phyloP scores from a whole-genome alignment of 2,113 vertebrate genomes.

The Seriola dumerili region DNA sequence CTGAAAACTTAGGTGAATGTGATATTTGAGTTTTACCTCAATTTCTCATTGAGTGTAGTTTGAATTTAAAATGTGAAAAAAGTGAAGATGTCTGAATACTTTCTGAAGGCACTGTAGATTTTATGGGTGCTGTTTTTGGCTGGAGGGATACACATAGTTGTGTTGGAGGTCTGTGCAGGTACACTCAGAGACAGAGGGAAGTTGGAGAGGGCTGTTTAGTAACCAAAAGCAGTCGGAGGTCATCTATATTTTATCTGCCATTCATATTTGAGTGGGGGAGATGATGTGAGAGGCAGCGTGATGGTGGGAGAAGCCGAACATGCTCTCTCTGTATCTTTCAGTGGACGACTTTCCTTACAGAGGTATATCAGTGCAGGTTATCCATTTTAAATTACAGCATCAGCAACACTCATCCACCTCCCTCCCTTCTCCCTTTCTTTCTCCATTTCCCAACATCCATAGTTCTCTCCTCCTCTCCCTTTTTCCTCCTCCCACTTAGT shows the following conservation, averaged over 20 bases:
- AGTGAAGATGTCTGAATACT: no score
- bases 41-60: no score
- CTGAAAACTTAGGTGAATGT: no score
- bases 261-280: conserved; percentile 54
- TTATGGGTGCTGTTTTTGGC: conserved; percentile 40
- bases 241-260: conserved; percentile 72
- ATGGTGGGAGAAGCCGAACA: conserved; percentile 20
- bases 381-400: conserved; percentile 65
- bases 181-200: neutral
- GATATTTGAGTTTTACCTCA: no score
- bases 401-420: conserved; percentile 13
- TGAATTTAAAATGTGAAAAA: no score
- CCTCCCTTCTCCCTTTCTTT: conserved; percentile 26
- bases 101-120: conserved; percentile 20
- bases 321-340: conserved; percentile 28
- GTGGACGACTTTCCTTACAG: conserved; percentile 18
- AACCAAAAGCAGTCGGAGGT: conserved; percentile 40
- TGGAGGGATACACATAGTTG: conserved; percentile 28
- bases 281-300: neutral
- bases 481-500: conserved; percentile 60
- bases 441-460: conserved; percentile 45
- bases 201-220: conserved; percentile 49
- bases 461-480: conserved; percentile 30
- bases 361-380: conserved; percentile 52
- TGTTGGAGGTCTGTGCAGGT: conserved; percentile 31